phyloP scores from a whole-genome alignment of 2,888 invertebrate genomes.

The Netelia fuscicornis region DNA sequence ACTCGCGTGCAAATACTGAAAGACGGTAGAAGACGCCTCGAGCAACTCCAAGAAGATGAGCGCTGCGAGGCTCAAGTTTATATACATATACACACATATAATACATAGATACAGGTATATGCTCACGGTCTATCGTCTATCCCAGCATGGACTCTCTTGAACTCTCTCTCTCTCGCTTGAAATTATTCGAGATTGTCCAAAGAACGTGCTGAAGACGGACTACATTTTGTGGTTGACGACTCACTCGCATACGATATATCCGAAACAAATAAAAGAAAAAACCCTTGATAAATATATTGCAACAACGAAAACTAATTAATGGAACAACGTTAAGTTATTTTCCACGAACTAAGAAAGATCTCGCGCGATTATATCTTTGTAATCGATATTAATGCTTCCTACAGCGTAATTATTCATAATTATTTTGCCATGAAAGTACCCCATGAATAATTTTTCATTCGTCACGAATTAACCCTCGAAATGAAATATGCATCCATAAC shows the following conservation, averaged over 20 bases:
- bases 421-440: background rate
- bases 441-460: background rate
- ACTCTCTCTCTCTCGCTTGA: background rate
- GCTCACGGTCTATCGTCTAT: background rate
- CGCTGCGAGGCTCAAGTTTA: slow-evolving; percentile 33
- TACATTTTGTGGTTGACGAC: background rate
- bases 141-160: slow-evolving; percentile 6
- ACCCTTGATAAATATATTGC: background rate
- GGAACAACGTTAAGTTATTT: too few species aligned
- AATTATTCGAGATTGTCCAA: slow-evolving; percentile 1
- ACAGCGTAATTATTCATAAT: background rate
- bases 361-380: background rate
- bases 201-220: background rate
- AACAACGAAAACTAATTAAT: too few species aligned
- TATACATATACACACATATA: background rate
- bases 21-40: slow-evolving; percentile 73
- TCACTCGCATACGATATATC: background rate
- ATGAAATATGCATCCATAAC: background rate
- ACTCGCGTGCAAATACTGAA: slow-evolving; percentile 75
- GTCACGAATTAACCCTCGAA: background rate
- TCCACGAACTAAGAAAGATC: too few species aligned
- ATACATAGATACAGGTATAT: background rate
- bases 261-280: background rate
- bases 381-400: background rate
- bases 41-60: slow-evolving; percentile 68